A percentile compares a stretch with the other conserved stretches of the same genome.
Conservation (phyloP, 2,113 vertebrate species). For the Paracanthobrama guichenoti region DNA sequence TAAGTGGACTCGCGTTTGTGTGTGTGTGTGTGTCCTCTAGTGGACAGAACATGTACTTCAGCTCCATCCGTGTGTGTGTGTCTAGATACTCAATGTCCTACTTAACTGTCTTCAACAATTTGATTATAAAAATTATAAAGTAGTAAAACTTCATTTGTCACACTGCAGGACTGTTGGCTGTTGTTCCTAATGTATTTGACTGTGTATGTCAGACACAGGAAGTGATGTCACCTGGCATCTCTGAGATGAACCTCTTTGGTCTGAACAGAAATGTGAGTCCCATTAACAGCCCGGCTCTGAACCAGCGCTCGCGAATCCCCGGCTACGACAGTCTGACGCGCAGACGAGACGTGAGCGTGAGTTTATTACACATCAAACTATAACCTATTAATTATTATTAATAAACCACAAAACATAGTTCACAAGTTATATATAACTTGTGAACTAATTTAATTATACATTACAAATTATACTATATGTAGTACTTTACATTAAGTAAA, state of each 20-base stretch:
- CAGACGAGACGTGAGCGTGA: conserved; percentile 63
- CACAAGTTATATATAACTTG: too few relatives aligned
- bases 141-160: too few relatives aligned
- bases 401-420: too few relatives aligned
- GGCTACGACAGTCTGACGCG: conserved; percentile 68
- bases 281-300: neutral
- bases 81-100: neutral
- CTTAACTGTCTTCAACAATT: neutral
- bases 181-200: neutral
- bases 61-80: neutral
- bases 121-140: too few relatives aligned
- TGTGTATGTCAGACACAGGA: conserved; percentile 49
- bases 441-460: too few relatives aligned
- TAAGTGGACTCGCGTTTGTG: neutral
- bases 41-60: neutral
- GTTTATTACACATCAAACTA: neutral
- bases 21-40: conserved; percentile 14
- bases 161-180: too few relatives aligned
- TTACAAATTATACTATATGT: too few relatives aligned
- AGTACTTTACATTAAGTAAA: too few relatives aligned
- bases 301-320: conserved; percentile 54
- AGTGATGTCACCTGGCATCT: conserved; percentile 67
- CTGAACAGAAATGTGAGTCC: conserved; percentile 70
- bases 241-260: conserved; percentile 71
- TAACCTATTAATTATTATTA: too few relatives aligned